These are phyloP conservation scores for Agrotis clavis DNA, from an alignment of 2,888 invertebrate species.

Conservation along the genomic window DNA sequence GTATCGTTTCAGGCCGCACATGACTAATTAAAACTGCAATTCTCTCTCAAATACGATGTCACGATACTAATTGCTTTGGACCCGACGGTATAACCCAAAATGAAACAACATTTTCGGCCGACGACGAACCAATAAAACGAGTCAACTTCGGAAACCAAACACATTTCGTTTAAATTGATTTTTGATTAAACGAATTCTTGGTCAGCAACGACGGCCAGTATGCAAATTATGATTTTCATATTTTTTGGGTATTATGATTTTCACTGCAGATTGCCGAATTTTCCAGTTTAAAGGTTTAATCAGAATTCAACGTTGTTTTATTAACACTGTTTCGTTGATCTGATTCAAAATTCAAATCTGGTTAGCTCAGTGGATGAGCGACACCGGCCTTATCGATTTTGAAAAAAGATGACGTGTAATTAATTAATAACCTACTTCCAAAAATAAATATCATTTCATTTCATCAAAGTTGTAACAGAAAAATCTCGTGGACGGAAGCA, in stretches of 20 bases:
- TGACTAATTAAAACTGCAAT: conserved; percentile 9
- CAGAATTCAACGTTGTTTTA: neutral
- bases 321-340: neutral
- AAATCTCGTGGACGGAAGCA: no score
- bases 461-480: no score
- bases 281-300: neutral
- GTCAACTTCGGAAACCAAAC: conserved; percentile 21
- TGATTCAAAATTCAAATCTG: no score
- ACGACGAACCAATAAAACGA: conserved; percentile 6
- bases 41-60: neutral
- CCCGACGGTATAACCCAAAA: conserved; percentile 6
- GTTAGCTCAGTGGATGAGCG: no score
- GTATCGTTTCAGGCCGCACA: no score
- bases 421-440: no score
- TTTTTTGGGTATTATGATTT: neutral
- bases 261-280: neutral
- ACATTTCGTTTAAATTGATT: conserved; percentile 31
- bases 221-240: neutral
- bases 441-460: no score
- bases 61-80: conserved; percentile 26
- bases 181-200: conserved; percentile 19
- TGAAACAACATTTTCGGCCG: conserved; percentile 18
- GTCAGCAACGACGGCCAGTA: neutral
- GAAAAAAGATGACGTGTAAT: no score
- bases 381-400: no score